Evolutionary conservation across 2,113 vertebrate species (phyloP).

Genomic region (Drymodes brunneopygia): DNA sequence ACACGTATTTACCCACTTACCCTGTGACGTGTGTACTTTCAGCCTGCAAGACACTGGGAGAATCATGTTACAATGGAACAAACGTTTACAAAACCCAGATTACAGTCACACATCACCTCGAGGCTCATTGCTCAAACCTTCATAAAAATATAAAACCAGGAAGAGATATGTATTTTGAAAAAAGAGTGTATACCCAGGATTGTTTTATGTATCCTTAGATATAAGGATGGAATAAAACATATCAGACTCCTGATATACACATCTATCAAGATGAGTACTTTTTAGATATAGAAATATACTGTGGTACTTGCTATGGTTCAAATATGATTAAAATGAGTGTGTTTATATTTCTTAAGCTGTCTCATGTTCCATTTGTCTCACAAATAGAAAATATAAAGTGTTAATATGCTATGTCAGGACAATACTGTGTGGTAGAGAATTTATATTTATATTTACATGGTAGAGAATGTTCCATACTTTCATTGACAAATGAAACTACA

Average conservation of each 20-base stretch:
- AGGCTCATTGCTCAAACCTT: neutral
- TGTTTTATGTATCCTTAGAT: neutral
- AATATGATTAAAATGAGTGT: neutral
- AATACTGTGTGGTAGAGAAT: neutral
- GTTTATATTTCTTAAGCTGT: neutral
- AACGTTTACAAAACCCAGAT: neutral
- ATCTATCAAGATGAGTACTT: neutral
- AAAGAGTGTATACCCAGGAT: neutral
- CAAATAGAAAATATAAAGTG: neutral
- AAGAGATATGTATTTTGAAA: neutral
- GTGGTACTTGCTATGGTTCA: neutral
- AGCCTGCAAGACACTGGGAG: neutral
- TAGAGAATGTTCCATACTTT: neutral
- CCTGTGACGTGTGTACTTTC: neutral
- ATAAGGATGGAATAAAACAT: neutral
- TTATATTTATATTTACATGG: neutral
- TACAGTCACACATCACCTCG: neutral
- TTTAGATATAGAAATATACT: neutral
- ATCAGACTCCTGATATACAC: neutral
- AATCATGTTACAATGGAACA: neutral
- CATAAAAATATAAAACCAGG: neutral
- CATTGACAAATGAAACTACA: neutral
- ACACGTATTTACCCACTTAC: neutral
- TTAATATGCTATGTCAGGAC: neutral
- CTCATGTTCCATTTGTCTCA: neutral